Evolutionary conservation across 2,797 vertebrate species (phyloP).

Genomic region (Sarcoramphus papa): DNA sequence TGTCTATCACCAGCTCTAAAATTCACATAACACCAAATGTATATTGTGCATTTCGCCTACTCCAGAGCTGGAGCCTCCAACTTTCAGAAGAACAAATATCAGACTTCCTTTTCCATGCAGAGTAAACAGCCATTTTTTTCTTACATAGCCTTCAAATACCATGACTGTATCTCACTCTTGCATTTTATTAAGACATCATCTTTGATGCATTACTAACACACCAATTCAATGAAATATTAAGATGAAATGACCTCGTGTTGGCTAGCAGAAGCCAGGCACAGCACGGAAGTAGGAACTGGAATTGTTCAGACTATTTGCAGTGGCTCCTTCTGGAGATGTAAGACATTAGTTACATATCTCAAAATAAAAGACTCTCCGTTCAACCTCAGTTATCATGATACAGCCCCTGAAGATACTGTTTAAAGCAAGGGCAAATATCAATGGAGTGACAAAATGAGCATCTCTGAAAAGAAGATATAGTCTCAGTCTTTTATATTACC

Average conservation of each 20-base stretch:
- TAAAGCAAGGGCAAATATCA: background rate
- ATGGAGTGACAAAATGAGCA: background rate
- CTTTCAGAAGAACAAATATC: background rate
- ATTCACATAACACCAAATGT: conserved; percentile 3
- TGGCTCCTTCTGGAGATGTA: background rate
- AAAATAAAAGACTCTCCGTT: background rate
- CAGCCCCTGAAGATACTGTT: background rate
- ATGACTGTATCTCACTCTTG: background rate
- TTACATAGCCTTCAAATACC: background rate
- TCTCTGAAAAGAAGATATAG: background rate
- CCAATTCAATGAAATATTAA: background rate
- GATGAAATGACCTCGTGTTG: background rate
- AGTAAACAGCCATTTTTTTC: background rate
- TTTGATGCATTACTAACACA: background rate
- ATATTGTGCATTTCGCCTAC: background rate
- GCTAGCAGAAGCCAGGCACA: background rate
- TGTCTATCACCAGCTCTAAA: conserved; percentile 30
- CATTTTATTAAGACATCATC: background rate
- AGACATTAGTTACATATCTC: background rate
- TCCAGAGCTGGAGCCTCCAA: background rate
- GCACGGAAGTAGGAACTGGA: background rate
- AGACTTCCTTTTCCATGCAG: background rate
- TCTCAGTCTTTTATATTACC: background rate
- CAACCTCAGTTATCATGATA: background rate
- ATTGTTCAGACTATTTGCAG: background rate